Evolutionary conservation across 2,888 invertebrate genomes (phyloP).

Genomic region (Drosophila dives): DNA sequence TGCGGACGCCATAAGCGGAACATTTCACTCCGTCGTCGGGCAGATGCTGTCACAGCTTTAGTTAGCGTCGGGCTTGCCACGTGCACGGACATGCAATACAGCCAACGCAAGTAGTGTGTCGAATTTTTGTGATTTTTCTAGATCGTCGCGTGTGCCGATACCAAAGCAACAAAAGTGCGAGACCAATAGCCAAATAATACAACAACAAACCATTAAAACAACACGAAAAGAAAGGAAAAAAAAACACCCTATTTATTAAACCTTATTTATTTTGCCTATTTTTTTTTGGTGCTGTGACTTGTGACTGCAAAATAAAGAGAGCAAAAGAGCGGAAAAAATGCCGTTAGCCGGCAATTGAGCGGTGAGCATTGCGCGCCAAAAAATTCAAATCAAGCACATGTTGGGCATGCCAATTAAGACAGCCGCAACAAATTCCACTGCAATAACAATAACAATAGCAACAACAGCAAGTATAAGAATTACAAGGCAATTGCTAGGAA

Average conservation of each 20-base stretch:
- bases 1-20: slow-evolving; percentile 53
- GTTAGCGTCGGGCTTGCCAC: slow-evolving; percentile 74
- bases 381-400: slow-evolving; percentile 47
- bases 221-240: not conserved
- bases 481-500: slow-evolving; percentile 27
- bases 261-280: slow-evolving; percentile 11
- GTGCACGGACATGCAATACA: slow-evolving; percentile 67
- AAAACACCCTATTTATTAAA: slow-evolving; percentile 7
- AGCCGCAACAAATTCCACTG: slow-evolving; percentile 21
- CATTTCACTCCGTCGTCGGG: slow-evolving; percentile 45
- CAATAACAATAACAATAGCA: slow-evolving; percentile 15
- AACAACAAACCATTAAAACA: not conserved
- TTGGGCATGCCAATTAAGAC: slow-evolving; percentile 33
- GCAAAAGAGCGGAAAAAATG: slow-evolving; percentile 21
- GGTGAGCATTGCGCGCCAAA: slow-evolving; percentile 61
- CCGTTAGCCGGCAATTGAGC: slow-evolving; percentile 46
- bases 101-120: slow-evolving; percentile 19
- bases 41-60: slow-evolving; percentile 38
- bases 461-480: slow-evolving; percentile 24
- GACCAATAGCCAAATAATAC: slow-evolving; percentile 4
- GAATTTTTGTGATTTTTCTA: slow-evolving; percentile 3
- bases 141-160: slow-evolving; percentile 39
- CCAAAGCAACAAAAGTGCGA: slow-evolving; percentile 27
- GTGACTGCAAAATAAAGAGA: slow-evolving; percentile 10
- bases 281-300: slow-evolving; percentile 19